Conservation (phyloP, 2,797 vertebrate genomes). For the Echeneis naucrates region DNA sequence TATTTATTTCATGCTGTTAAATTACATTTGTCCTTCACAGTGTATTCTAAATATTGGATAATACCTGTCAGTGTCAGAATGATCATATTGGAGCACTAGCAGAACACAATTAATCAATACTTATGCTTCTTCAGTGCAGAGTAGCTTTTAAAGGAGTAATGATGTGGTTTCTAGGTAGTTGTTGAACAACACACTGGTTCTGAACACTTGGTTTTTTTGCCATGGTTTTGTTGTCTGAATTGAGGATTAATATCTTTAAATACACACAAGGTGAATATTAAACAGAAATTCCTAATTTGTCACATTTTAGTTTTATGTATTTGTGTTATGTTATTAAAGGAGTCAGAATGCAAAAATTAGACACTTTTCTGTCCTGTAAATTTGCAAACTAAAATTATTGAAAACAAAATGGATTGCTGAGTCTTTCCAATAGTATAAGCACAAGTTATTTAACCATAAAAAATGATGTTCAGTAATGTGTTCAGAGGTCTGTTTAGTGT, state of each 20-base stretch:
- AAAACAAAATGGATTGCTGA: neutral
- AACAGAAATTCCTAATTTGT: no score
- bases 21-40: constrained; percentile 1
- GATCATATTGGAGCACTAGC: neutral
- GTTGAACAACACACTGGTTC: constrained; percentile 7
- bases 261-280: neutral
- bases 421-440: neutral
- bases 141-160: neutral
- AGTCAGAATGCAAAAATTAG: no score
- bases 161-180: neutral
- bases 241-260: neutral
- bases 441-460: neutral
- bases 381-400: neutral
- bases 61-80: neutral
- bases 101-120: neutral
- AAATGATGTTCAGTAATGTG: neutral
- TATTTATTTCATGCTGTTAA: constrained; percentile 1
- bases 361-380: no score
- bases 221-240: neutral
- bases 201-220: constrained; percentile 1
- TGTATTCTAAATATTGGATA: neutral
- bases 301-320: no score
- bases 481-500: constrained; percentile 16
- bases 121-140: neutral
- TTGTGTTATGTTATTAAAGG: no score